Evolutionary conservation across 1,140 invertebrate species (phyloP).

Genomic region (Papilio glaucus): DNA sequence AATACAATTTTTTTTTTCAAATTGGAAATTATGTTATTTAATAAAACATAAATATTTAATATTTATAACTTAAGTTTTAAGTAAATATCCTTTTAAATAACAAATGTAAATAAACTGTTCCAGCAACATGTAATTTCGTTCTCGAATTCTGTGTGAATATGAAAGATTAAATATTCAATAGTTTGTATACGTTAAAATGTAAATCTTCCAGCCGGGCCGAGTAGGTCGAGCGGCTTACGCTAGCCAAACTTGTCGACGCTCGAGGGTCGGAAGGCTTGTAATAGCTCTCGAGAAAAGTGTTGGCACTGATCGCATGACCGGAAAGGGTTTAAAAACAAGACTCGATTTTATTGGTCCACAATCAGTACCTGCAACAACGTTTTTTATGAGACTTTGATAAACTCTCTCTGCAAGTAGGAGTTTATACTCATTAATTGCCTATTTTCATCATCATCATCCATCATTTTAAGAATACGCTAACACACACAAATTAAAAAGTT

Average conservation of each 20-base stretch:
- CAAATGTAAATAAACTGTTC: no score
- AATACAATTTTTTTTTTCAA: no score
- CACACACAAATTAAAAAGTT: no score
- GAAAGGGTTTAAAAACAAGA: constrained; percentile 32
- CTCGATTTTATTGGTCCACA: constrained; percentile 26
- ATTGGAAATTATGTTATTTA: no score
- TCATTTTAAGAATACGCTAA: no score
- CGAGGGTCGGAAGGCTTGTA: constrained; percentile 35
- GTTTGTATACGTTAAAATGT: constrained; percentile 3
- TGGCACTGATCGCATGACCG: constrained; percentile 34
- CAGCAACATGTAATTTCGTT: not conserved
- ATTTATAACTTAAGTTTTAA: no score
- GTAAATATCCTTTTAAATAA: no score
- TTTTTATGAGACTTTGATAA: not conserved
- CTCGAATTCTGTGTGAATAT: not conserved
- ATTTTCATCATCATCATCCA: no score
- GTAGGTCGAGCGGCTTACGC: constrained; percentile 13
- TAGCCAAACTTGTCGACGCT: constrained; percentile 37
- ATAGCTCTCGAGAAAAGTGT: constrained; percentile 33
- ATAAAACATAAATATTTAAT: no score
- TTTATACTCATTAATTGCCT: not conserved
- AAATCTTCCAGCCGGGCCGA: constrained; percentile 11
- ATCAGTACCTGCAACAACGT: not conserved
- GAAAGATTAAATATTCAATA: not conserved
- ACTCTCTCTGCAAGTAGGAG: not conserved